Evolutionary conservation across 2,888 invertebrate genomes (phyloP).

Genomic region (Drosophila rubida): DNA sequence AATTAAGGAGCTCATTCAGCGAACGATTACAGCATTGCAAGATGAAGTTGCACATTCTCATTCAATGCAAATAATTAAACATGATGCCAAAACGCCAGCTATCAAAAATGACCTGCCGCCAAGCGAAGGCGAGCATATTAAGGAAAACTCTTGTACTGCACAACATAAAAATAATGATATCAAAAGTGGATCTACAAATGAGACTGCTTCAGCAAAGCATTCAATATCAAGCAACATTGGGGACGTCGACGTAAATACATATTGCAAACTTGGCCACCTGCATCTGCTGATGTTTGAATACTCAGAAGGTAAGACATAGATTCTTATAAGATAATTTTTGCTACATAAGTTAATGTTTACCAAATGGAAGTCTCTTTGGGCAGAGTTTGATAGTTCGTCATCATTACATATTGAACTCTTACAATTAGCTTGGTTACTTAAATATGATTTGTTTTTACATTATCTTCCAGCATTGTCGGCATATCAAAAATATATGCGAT

Average conservation of each 20-base stretch:
- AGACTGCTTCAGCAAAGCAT: constrained; percentile 57
- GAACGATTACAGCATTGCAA: constrained; percentile 94
- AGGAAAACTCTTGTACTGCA: constrained; percentile 40
- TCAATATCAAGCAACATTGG: constrained; percentile 42
- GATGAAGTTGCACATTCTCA: constrained; percentile 93
- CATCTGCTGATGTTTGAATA: constrained; percentile 97
- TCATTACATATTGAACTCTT: not conserved
- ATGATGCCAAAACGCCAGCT: constrained; percentile 47
- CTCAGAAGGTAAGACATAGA: constrained; percentile 91
- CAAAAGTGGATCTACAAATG: constrained; percentile 29
- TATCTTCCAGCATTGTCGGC: constrained; percentile 94
- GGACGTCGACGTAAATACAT: constrained; percentile 93
- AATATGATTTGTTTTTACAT: not conserved
- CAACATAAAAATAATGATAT: constrained; percentile 14
- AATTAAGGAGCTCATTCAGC: constrained; percentile 92
- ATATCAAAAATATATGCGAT: constrained; percentile 95
- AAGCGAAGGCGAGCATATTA: constrained; percentile 34
- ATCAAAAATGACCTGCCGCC: constrained; percentile 30
- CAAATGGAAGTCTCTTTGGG: not conserved
- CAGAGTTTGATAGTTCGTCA: not conserved
- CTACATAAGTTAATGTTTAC: not conserved
- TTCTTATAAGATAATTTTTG: not conserved
- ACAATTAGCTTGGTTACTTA: not conserved
- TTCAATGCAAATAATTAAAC: constrained; percentile 85
- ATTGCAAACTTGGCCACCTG: constrained; percentile 97